These are phyloP conservation scores for Trissoscelio sp. DNA, from an alignment of 2,888 invertebrate species.

Conservation along the genomic window DNA sequence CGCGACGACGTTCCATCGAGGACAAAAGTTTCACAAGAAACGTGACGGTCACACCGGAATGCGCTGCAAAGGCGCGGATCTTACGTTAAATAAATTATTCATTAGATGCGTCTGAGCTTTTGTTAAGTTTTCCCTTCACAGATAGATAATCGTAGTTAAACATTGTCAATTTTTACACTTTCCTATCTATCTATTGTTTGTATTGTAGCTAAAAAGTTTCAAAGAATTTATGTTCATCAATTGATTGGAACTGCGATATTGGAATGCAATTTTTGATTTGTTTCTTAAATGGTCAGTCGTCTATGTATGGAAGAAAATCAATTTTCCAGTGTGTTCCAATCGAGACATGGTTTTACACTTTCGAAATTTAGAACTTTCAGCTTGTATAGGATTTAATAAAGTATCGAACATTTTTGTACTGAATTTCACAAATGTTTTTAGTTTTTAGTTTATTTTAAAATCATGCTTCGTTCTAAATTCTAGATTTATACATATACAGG, in stretches of 20 bases:
- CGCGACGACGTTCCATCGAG: constrained; percentile 51
- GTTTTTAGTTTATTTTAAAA: too few relatives aligned
- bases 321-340: not conserved
- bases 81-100: constrained; percentile 64
- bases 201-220: too few relatives aligned
- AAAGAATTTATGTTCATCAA: too few relatives aligned
- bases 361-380: not conserved
- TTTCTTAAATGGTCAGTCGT: constrained; percentile 10
- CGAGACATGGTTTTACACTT: constrained; percentile 22
- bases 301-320: not conserved
- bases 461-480: too few relatives aligned
- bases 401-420: not conserved
- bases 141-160: too few relatives aligned
- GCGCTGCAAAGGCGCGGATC: constrained; percentile 23
- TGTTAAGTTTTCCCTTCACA: constrained; percentile 6
- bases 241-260: not conserved
- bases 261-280: constrained; percentile 26
- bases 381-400: constrained; percentile 1
- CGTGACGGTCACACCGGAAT: constrained; percentile 49
- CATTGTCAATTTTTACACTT: too few relatives aligned
- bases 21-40: constrained; percentile 58
- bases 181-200: too few relatives aligned
- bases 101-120: constrained; percentile 25
- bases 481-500: not conserved
- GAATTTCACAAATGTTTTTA: not conserved